A percentile compares a stretch with the other conserved stretches of the same genome.
Conservation (phyloP, 2,797 vertebrate species). For the Artibeus lituratus region DNA sequence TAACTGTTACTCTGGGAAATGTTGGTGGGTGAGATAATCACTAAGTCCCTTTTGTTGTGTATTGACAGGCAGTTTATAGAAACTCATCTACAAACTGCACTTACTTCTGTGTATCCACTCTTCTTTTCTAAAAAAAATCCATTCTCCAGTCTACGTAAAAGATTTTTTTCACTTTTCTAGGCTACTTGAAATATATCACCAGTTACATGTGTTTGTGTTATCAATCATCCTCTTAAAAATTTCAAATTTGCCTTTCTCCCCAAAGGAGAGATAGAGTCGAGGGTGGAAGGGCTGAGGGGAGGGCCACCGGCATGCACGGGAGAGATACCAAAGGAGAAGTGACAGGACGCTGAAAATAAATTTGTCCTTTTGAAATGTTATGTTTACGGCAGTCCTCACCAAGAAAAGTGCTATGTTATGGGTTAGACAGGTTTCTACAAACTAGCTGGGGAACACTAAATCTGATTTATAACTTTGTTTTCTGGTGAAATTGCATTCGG, state of each 20-base stretch:
- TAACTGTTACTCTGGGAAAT: not conserved
- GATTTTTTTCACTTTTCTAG: not conserved
- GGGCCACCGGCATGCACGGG: not conserved
- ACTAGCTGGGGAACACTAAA: not conserved
- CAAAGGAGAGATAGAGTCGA: not conserved
- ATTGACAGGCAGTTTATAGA: not conserved
- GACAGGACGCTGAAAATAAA: not conserved
- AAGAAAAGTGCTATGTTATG: not conserved
- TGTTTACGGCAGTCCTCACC: not conserved
- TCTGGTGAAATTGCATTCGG: not conserved
- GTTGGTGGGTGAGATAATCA: not conserved
- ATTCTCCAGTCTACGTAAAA: not conserved
- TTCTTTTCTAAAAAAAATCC: not conserved
- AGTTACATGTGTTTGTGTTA: not conserved
- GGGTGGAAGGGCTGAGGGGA: not conserved
- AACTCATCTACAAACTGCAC: not conserved
- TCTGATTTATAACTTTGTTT: constrained; percentile 48
- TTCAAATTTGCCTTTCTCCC: not conserved
- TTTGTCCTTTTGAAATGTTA: not conserved
- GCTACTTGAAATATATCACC: not conserved
- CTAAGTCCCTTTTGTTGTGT: not conserved
- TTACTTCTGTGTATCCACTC: not conserved
- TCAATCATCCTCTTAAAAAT: not conserved
- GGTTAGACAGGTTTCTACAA: not conserved
- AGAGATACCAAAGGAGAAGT: not conserved